phyloP scores from a whole-genome alignment of 2,113 vertebrate genomes.

The Tachuris rubrigastra region DNA sequence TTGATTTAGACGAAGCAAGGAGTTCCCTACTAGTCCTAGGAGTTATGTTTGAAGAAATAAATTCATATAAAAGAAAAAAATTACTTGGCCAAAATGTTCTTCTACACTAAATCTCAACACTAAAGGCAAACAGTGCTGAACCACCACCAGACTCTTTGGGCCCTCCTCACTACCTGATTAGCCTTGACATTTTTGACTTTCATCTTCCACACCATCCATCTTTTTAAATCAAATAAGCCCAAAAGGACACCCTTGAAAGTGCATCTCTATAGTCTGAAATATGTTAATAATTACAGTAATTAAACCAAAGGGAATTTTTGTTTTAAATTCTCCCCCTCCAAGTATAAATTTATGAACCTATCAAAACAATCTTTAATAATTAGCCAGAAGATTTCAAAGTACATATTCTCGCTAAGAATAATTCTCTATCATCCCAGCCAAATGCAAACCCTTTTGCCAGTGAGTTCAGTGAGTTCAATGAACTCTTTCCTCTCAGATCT shows the following conservation, averaged over 20 bases:
- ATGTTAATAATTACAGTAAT: slow-evolving; percentile 92
- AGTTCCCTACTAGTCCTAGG: not conserved
- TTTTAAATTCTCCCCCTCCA: slow-evolving; percentile 73
- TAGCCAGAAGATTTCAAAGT: slow-evolving; percentile 22
- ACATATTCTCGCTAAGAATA: not conserved
- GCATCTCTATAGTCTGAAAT: slow-evolving; percentile 81
- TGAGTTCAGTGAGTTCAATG: not conserved
- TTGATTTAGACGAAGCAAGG: not conserved
- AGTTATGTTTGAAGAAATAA: not conserved
- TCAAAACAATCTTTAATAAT: slow-evolving; percentile 51
- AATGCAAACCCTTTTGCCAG: not conserved
- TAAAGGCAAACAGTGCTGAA: not conserved
- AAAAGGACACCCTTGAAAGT: slow-evolving; percentile 88
- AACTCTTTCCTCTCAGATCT: slow-evolving; percentile 10
- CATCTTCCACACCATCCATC: slow-evolving; percentile 81
- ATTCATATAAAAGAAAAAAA: not conserved
- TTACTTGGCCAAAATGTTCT: not conserved
- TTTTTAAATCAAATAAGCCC: slow-evolving; percentile 86
- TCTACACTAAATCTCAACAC: not conserved
- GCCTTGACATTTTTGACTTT: slow-evolving; percentile 83
- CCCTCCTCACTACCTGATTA: slow-evolving; percentile 77
- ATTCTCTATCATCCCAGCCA: not conserved
- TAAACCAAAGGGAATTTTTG: slow-evolving; percentile 86
- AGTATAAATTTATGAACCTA: slow-evolving; percentile 44
- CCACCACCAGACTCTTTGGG: slow-evolving; percentile 41